Base-by-base conservation (phyloP, 2,888 invertebrate genomes). In the Cantharis flavilabris region DNA sequence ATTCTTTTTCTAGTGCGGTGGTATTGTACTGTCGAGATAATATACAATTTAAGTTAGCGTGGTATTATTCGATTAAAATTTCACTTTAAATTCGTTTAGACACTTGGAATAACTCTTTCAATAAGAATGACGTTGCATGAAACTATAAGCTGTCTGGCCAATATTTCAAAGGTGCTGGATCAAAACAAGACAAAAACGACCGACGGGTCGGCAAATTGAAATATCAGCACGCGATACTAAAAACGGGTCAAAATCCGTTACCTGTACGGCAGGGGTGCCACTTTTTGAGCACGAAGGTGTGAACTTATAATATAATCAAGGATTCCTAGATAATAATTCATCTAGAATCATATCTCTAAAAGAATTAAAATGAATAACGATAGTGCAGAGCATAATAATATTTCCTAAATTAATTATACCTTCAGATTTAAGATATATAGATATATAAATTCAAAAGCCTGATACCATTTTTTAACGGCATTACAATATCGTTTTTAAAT, bases 181-280 rank as follows among this genome's bases (percentile, higher is more conserved):
- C 84, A 83, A 85, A 84, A 84, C 84, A 85, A 85, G 84, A 84
- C 84, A 85, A 85, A 49, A 85, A 85, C 83, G 85, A 85, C 83
- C 82, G 82, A 79, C 80, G 74, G 78, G 79, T 74, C 76, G 77
- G 81, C 79, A 80, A 85, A 85, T 85, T 85, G 85, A 85, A 85
- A 84, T 83, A 82, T 83, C 83, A 78, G 81, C 85, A 85, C 85
- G 84, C 85, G 84, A 85, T 84, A 77, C 75, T 74, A 71, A 76
- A 69, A 78, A 71, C 79, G 73, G 79, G 78, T 79, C 78, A 76
- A 76, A 76, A 71, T 69, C 30, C 69, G 76, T 76, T 73, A 73
- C 76, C 76, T 76, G 62, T 75, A 71, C 79, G 74, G 77, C 79
- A 78, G 79, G 81, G 79, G 76, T 77, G 80, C 78, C 77, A 79